Evolutionary conservation across 2,888 invertebrate genomes (phyloP).

Genomic region (Callimorpha dominula): DNA sequence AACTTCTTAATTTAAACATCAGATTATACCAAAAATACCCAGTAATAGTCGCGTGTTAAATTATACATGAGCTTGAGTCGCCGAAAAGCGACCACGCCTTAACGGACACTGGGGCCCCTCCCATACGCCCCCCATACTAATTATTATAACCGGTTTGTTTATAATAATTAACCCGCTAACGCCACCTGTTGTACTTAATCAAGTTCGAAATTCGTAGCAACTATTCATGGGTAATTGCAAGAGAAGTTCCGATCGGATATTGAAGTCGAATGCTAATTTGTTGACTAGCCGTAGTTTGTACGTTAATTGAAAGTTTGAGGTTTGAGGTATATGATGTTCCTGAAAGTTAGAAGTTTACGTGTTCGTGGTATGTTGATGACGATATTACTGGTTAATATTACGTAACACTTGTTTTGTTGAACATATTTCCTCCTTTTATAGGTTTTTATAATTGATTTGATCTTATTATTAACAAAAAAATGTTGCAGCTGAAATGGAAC

Average conservation of each 20-base stretch:
- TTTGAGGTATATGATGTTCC: neutral
- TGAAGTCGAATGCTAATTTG: constrained; percentile 45
- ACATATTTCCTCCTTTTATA: neutral
- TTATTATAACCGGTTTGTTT: constrained; percentile 84
- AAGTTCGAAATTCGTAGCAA: constrained; percentile 42
- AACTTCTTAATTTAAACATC: constrained; percentile 40
- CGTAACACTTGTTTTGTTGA: neutral
- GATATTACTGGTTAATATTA: neutral
- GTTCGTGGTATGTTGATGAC: neutral
- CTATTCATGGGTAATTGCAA: constrained; percentile 58
- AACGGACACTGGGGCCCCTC: constrained; percentile 66
- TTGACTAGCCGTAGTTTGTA: constrained; percentile 11
- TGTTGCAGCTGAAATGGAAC: too few species aligned
- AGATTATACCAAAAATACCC: constrained; percentile 55
- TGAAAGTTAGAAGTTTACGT: neutral
- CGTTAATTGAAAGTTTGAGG: constrained; percentile 10
- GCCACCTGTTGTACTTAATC: constrained; percentile 76
- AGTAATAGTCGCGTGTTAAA: constrained; percentile 62
- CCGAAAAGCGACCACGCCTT: constrained; percentile 71
- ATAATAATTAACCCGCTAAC: constrained; percentile 79
- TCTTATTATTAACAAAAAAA: too few species aligned
- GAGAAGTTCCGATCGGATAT: constrained; percentile 48
- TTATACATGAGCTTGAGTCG: constrained; percentile 67
- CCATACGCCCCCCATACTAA: constrained; percentile 82
- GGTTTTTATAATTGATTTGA: neutral